A percentile compares a stretch with the other conserved stretches of the same genome.
These are phyloP conservation scores for Cyprinus carpio DNA, from an alignment of 2,113 vertebrate genomes.

Conservation along the genomic window DNA sequence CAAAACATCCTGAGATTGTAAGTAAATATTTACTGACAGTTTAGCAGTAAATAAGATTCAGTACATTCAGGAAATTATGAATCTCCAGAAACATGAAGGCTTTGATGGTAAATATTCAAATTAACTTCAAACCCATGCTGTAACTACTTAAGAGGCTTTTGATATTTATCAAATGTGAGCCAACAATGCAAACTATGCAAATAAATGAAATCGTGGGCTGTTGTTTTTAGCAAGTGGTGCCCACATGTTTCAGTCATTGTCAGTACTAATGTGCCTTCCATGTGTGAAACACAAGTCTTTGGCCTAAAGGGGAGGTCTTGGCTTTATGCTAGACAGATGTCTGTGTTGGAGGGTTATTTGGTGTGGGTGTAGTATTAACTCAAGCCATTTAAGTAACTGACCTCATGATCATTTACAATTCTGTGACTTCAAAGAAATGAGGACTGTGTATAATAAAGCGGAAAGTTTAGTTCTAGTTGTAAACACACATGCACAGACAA, in stretches of 20 bases:
- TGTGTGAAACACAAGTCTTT: slow-evolving; percentile 56
- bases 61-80: background rate
- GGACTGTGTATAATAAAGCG: slow-evolving; percentile 59
- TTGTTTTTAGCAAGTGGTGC: slow-evolving; percentile 43
- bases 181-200: background rate
- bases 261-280: slow-evolving; percentile 52
- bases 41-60: background rate
- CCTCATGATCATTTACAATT: slow-evolving; percentile 67
- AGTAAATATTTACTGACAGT: background rate
- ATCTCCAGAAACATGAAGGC: background rate
- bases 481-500: background rate
- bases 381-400: slow-evolving; percentile 64
- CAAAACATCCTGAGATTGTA: background rate
- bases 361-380: slow-evolving; percentile 69
- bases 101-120: background rate
- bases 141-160: background rate
- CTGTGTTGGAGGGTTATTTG: slow-evolving; percentile 71
- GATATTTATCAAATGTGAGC: slow-evolving; percentile 20
- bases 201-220: slow-evolving; percentile 10
- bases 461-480: slow-evolving; percentile 52
- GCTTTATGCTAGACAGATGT: slow-evolving; percentile 71
- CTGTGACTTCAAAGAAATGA: slow-evolving; percentile 62
- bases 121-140: background rate
- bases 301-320: slow-evolving; percentile 49
- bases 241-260: slow-evolving; percentile 44